phyloP scores from a whole-genome alignment of 2,113 vertebrate genomes.

The Bettongia penicillata region DNA sequence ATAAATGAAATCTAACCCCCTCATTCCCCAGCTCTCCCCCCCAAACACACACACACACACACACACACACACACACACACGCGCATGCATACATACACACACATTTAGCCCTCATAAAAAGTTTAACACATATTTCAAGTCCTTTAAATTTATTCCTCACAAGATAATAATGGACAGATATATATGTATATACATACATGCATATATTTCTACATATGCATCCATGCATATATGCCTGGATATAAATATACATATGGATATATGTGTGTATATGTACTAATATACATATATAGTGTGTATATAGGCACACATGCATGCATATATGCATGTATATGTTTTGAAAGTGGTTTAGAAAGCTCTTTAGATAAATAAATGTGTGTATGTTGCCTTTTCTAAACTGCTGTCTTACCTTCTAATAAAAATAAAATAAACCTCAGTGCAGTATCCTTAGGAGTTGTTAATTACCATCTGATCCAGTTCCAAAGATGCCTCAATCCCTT shows the following conservation, averaged over 20 bases:
- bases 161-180: neutral
- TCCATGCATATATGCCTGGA: too few species aligned
- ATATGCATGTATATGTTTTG: too few species aligned
- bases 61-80: too few species aligned
- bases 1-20: conserved; percentile 10
- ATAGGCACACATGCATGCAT: too few species aligned
- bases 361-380: neutral
- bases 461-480: conserved; percentile 40
- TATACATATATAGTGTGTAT: too few species aligned
- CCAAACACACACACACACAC: neutral
- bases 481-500: conserved; percentile 17
- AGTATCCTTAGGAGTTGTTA: neutral
- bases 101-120: neutral
- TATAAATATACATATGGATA: neutral
- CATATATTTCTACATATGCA: too few species aligned
- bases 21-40: neutral
- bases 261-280: too few species aligned
- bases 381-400: neutral
- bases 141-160: neutral
- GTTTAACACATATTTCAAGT: neutral
- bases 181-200: too few species aligned
- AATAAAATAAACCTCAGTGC: neutral
- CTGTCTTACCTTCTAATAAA: neutral
- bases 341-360: neutral
- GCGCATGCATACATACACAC: neutral